phyloP scores from a whole-genome alignment of 2,113 vertebrate species.

The Otocyon megalotis region DNA sequence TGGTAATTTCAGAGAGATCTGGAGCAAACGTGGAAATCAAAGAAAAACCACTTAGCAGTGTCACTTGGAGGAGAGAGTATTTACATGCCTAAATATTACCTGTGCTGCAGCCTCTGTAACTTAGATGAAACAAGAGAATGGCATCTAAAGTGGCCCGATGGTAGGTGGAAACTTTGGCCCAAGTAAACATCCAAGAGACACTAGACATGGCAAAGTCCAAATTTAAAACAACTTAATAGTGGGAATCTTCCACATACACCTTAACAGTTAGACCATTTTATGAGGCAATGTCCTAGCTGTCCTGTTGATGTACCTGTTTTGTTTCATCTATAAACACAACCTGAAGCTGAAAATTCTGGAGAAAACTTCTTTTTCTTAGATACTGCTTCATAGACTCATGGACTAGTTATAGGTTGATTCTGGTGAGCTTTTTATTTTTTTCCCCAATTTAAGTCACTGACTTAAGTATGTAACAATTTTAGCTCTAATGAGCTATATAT shows the following conservation, averaged over 20 bases:
- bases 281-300: not conserved
- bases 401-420: not conserved
- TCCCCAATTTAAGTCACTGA: not conserved
- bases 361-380: not conserved
- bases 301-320: not conserved
- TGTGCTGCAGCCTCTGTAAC: not conserved
- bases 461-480: not conserved
- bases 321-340: not conserved
- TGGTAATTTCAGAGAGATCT: not conserved
- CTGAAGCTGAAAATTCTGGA: not conserved
- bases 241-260: not conserved
- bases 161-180: not conserved
- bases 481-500: not conserved
- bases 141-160: not conserved
- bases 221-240: not conserved
- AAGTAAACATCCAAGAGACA: not conserved
- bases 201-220: not conserved
- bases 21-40: not conserved
- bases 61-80: not conserved
- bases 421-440: not conserved
- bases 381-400: not conserved
- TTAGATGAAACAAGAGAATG: not conserved
- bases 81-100: not conserved
- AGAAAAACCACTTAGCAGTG: not conserved
- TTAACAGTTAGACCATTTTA: not conserved